These are phyloP conservation scores for Bombus impatiens DNA, from an alignment of 1,140 invertebrate species.

Conservation along the genomic window DNA sequence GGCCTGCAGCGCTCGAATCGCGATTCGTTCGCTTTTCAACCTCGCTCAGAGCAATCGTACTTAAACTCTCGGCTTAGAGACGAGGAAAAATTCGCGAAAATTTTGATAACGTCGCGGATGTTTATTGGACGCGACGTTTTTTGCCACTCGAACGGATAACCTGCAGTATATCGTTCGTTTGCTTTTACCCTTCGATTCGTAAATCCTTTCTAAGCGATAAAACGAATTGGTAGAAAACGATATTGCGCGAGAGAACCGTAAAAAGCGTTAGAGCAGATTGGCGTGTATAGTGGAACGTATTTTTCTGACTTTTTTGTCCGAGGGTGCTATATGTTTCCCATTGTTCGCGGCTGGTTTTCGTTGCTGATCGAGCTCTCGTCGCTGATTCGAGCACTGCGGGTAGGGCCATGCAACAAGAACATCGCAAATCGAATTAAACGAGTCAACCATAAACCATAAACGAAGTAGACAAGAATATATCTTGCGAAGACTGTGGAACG, in stretches of 20 bases:
- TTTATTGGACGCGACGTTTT: not conserved
- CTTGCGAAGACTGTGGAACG: constrained; percentile 83
- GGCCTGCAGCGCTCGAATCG: constrained; percentile 61
- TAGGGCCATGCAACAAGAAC: constrained; percentile 81
- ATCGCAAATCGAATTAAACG: constrained; percentile 79
- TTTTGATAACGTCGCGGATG: not conserved
- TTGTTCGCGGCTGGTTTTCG: not conserved
- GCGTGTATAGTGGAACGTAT: constrained; percentile 7
- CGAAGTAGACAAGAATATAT: constrained; percentile 74
- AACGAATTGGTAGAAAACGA: constrained; percentile 35
- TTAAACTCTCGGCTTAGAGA: not conserved
- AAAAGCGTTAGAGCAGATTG: constrained; percentile 1
- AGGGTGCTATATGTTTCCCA: not conserved
- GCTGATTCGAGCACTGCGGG: constrained; percentile 75
- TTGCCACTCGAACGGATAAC: not conserved
- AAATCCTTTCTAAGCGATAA: constrained; percentile 26
- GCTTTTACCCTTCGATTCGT: not conserved
- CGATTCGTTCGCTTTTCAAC: not conserved
- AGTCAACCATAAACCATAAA: constrained; percentile 77
- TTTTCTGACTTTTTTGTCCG: not conserved
- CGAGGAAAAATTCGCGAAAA: not conserved
- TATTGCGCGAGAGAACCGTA: constrained; percentile 24
- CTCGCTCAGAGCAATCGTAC: not conserved
- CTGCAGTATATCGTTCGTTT: not conserved
- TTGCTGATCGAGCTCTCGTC: constrained; percentile 29